These are phyloP conservation scores for Hemithea aestivaria DNA, from an alignment of 2,888 invertebrate genomes.

Conservation along the genomic window DNA sequence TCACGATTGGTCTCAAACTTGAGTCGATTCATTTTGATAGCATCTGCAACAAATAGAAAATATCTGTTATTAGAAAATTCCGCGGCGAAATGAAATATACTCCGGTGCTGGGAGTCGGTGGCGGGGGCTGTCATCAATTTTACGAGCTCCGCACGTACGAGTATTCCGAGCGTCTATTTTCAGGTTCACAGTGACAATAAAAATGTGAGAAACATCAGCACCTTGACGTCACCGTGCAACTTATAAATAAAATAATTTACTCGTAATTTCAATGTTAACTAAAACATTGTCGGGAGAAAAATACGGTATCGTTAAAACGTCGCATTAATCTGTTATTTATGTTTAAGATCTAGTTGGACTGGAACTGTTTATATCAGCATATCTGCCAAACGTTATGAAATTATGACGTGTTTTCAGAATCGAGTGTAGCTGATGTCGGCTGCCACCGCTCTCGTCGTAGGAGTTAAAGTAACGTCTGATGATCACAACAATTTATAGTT, in stretches of 20 bases:
- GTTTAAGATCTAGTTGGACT: slow-evolving; percentile 32
- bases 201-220: slow-evolving; percentile 28
- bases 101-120: slow-evolving; percentile 6
- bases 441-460: slow-evolving; percentile 9
- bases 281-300: slow-evolving; percentile 33
- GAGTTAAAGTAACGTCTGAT: slow-evolving; percentile 29
- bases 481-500: slow-evolving; percentile 22
- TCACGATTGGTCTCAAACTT: slow-evolving; percentile 56
- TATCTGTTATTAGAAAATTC: slow-evolving; percentile 4
- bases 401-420: slow-evolving; percentile 30
- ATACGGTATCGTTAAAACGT: slow-evolving; percentile 42
- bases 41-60: slow-evolving; percentile 54
- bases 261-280: slow-evolving; percentile 33
- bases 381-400: slow-evolving; percentile 34
- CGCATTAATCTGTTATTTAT: slow-evolving; percentile 54
- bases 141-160: slow-evolving; percentile 30
- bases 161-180: slow-evolving; percentile 33
- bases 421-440: slow-evolving; percentile 6
- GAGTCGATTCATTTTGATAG: slow-evolving; percentile 43
- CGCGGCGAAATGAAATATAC: slow-evolving; percentile 8
- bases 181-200: slow-evolving; percentile 34
- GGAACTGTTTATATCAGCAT: slow-evolving; percentile 35
- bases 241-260: slow-evolving; percentile 30
- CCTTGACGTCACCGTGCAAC: slow-evolving; percentile 42
- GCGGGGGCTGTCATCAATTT: slow-evolving; percentile 20